Percentiles rank a stretch among this genome's conserved stretches.
Conservation (phyloP, 2,888 invertebrate species). For the Amphipyra berbera region DNA sequence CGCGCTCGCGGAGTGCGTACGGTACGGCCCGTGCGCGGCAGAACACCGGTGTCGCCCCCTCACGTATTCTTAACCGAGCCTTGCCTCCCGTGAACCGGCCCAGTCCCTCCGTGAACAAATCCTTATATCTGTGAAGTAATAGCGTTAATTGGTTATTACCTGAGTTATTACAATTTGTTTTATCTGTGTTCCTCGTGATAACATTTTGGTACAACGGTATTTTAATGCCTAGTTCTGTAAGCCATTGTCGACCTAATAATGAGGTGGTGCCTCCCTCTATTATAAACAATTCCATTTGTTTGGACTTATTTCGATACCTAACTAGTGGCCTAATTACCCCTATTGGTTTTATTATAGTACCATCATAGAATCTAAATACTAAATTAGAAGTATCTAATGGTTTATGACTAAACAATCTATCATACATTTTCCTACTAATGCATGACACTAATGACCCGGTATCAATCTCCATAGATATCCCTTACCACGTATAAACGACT, state of each 20-base stretch:
- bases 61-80: conserved; percentile 43
- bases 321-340: conserved; percentile 39
- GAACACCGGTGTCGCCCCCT: conserved; percentile 49
- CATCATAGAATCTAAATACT: conserved; percentile 42
- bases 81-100: conserved; percentile 47
- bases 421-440: conserved; percentile 48
- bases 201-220: conserved; percentile 1
- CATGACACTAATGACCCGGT: conserved; percentile 57
- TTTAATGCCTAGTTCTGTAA: conserved; percentile 30
- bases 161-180: neutral
- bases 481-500: too few relatives aligned
- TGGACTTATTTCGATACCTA: neutral
- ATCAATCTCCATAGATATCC: conserved; percentile 52
- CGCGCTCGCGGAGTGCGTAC: conserved; percentile 22
- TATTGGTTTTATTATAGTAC: conserved; percentile 34
- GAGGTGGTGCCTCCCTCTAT: conserved; percentile 39
- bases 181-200: too few relatives aligned
- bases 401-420: conserved; percentile 23
- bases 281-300: conserved; percentile 32
- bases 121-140: conserved; percentile 32
- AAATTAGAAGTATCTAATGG: conserved; percentile 25
- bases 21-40: conserved; percentile 51
- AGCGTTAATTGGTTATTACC: neutral
- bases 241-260: conserved; percentile 46
- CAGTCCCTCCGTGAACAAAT: conserved; percentile 29